These are phyloP conservation scores for Myopa tessellatipennis DNA, from an alignment of 2,888 invertebrate species.

Conservation along the genomic window DNA sequence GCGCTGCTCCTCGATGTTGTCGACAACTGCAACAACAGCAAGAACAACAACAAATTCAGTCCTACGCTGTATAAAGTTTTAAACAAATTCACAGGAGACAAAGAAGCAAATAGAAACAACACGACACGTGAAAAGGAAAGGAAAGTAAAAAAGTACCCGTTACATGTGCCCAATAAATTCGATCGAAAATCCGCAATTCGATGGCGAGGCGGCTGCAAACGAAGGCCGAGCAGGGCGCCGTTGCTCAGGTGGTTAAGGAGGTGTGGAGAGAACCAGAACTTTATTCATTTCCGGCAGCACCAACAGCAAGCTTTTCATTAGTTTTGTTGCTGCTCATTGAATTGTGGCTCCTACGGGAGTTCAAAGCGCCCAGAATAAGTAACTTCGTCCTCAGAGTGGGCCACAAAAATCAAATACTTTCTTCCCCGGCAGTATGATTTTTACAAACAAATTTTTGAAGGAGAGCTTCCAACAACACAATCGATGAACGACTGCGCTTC, in stretches of 20 bases:
- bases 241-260: too few relatives aligned
- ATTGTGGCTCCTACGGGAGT: background rate
- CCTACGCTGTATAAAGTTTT: constrained; percentile 39
- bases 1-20: constrained; percentile 18
- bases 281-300: background rate
- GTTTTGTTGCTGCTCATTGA: background rate
- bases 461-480: too few relatives aligned
- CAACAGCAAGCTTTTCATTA: background rate
- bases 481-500: too few relatives aligned
- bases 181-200: constrained; percentile 43
- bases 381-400: too few relatives aligned
- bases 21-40: constrained; percentile 1
- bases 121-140: constrained; percentile 10
- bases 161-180: constrained; percentile 30
- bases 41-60: background rate
- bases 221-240: background rate
- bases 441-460: too few relatives aligned
- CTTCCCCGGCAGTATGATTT: too few relatives aligned
- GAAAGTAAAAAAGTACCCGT: background rate
- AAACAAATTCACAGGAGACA: constrained; percentile 44
- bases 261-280: background rate
- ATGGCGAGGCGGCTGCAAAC: constrained; percentile 13
- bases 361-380: too few relatives aligned
- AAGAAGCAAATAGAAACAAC: constrained; percentile 20
- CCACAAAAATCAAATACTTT: too few relatives aligned